Evolutionary conservation across 2,888 invertebrate genomes (phyloP).

Genomic region (Phalera bucephala): DNA sequence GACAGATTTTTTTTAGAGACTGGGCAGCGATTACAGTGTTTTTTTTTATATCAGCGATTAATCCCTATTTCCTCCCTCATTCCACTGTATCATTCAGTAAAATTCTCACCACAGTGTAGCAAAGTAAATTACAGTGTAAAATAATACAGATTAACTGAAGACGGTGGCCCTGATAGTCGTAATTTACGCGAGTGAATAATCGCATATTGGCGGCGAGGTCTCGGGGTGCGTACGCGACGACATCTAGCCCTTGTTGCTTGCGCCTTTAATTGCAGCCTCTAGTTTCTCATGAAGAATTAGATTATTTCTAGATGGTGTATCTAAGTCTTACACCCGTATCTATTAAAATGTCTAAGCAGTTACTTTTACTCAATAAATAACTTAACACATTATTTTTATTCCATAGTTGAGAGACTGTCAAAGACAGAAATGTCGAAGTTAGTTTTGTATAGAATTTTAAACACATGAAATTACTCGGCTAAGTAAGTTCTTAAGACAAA

Average conservation of each 20-base stretch:
- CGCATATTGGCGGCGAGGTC: constrained; percentile 37
- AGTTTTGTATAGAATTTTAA: too few relatives aligned
- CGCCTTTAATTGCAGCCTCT: constrained; percentile 52
- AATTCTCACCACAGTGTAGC: constrained; percentile 8
- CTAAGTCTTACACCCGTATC: background rate
- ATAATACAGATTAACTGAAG: constrained; percentile 42
- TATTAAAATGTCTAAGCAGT: background rate
- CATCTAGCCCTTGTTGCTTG: constrained; percentile 48
- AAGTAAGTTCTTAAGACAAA: too few relatives aligned
- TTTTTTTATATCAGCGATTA: too few relatives aligned
- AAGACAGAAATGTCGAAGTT: too few relatives aligned
- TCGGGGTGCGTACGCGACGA: constrained; percentile 38
- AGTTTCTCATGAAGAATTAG: constrained; percentile 21
- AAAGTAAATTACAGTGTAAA: constrained; percentile 21
- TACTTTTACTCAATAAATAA: too few relatives aligned
- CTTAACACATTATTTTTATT: too few relatives aligned
- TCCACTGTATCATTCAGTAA: too few relatives aligned
- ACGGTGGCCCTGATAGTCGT: constrained; percentile 38
- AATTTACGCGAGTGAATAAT: constrained; percentile 54
- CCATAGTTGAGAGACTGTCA: too few relatives aligned
- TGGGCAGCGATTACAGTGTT: too few relatives aligned
- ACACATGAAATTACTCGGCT: too few relatives aligned
- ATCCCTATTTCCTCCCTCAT: too few relatives aligned
- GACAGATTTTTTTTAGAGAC: too few relatives aligned
- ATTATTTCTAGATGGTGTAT: constrained; percentile 17